Conservation (phyloP, 1,140 invertebrate genomes). For the Leptinotarsa lineolata region DNA sequence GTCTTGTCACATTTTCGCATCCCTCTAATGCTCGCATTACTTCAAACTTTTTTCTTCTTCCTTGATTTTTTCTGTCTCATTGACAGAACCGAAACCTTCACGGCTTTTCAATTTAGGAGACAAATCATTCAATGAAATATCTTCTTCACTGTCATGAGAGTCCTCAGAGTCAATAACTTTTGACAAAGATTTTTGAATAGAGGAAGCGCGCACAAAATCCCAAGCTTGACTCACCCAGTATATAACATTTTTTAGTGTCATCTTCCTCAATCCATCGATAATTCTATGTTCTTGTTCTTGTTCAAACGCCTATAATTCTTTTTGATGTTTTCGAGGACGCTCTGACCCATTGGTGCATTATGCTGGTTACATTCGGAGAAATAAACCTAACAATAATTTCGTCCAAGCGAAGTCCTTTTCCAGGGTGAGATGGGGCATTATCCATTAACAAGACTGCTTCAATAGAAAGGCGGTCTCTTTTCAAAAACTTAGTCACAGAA, state of each 20-base stretch:
- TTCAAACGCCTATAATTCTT: too few species aligned
- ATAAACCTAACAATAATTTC: conserved; percentile 45
- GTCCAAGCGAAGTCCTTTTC: conserved; percentile 15
- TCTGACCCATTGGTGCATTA: conserved; percentile 52
- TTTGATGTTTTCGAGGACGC: conserved; percentile 48
- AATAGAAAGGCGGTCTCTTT: conserved; percentile 20
- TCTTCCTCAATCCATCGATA: too few species aligned
- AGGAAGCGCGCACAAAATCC: too few species aligned
- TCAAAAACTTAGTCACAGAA: conserved; percentile 22
- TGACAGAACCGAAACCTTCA: background rate
- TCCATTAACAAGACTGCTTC: conserved; percentile 48
- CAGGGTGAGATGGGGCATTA: conserved; percentile 48
- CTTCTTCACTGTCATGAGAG: background rate
- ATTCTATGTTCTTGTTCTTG: too few species aligned
- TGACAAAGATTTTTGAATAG: too few species aligned
- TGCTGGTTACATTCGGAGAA: conserved; percentile 46
- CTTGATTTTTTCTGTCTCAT: background rate
- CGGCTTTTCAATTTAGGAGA: background rate
- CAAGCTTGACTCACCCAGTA: too few species aligned
- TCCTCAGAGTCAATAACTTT: background rate
- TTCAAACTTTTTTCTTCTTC: background rate
- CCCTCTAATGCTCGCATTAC: background rate
- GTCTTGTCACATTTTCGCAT: background rate
- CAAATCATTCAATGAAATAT: background rate
- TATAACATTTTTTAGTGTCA: too few species aligned